These are phyloP conservation scores for Tipula confusa DNA, from an alignment of 2,888 invertebrate species.

Conservation along the genomic window DNA sequence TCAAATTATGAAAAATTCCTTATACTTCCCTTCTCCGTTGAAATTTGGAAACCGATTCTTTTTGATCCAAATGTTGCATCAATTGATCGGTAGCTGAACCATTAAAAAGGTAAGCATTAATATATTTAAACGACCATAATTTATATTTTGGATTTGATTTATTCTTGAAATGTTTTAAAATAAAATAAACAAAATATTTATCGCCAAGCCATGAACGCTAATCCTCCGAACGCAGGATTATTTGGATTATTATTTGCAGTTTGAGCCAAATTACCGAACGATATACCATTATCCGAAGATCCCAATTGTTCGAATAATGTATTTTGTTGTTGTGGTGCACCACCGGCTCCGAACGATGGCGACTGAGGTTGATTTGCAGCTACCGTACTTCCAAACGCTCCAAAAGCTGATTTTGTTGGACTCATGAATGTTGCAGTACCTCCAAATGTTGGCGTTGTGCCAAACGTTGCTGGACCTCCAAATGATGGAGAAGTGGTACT, in stretches of 20 bases:
- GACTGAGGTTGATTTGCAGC: conserved; percentile 38
- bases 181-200: background rate
- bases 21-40: too few species aligned
- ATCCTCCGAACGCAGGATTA: conserved; percentile 48
- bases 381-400: conserved; percentile 39
- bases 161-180: too few species aligned
- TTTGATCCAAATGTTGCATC: too few species aligned
- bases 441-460: conserved; percentile 46
- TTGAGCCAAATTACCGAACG: conserved; percentile 49
- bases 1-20: too few species aligned
- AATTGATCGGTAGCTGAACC: too few species aligned
- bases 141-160: too few species aligned
- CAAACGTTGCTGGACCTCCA: conserved; percentile 44
- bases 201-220: conserved; percentile 21
- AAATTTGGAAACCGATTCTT: too few species aligned
- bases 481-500: conserved; percentile 37
- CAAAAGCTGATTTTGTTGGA: conserved; percentile 35
- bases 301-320: conserved; percentile 48
- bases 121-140: too few species aligned
- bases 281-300: conserved; percentile 43
- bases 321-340: conserved; percentile 40
- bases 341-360: conserved; percentile 29
- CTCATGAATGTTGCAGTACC: conserved; percentile 45
- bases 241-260: conserved; percentile 42
- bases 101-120: too few species aligned